Conservation (phyloP, 2,888 invertebrate species). For the Heterodera filipjevi region DNA sequence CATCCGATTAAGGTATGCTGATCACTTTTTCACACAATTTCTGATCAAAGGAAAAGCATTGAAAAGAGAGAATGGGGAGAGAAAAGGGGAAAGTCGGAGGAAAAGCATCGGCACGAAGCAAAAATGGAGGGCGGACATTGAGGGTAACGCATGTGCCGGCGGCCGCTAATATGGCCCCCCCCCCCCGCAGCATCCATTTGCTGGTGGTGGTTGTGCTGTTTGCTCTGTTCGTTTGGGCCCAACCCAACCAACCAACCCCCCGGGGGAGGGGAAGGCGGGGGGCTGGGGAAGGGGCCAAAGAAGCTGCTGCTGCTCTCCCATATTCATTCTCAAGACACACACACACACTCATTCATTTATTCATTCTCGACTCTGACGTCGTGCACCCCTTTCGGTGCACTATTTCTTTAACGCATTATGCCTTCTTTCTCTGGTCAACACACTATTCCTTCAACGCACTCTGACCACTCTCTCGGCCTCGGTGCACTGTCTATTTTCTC, state of each 20-base stretch:
- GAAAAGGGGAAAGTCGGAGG: background rate
- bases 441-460: background rate
- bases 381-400: background rate
- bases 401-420: background rate
- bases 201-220: background rate
- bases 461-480: background rate
- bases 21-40: background rate
- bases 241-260: background rate
- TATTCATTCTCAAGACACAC: background rate
- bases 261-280: background rate
- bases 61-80: background rate
- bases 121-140: background rate
- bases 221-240: background rate
- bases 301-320: background rate
- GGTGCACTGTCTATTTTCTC: background rate
- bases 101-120: background rate
- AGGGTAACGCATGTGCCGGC: background rate
- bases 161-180: too few species aligned
- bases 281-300: background rate
- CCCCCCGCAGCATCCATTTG: too few species aligned
- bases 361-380: background rate
- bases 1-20: background rate
- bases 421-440: background rate
- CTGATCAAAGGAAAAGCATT: background rate
- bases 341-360: background rate